Evolutionary conservation across 2,888 invertebrate species (phyloP), one percentile per base, ranked within the genome.

Genomic region (Spisula solida): DNA sequence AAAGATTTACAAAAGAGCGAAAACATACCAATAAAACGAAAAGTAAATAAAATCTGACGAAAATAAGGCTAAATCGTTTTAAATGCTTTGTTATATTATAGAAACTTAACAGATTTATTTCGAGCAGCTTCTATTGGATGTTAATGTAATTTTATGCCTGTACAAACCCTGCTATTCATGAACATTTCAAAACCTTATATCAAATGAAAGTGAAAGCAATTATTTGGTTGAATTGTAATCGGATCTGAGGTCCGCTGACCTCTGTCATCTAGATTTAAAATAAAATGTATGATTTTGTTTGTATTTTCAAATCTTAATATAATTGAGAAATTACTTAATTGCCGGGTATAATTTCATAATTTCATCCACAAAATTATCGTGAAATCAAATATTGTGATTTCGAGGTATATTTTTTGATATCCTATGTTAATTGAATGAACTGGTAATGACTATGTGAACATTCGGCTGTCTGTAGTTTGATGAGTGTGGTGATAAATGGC

Each of bases 1-100:
- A 41, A 48, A 41, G 47, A 70, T 70, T 83, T 82, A 47, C 31
- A 60, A 75, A 75, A 31, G 75, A 75, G 75, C 75, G 75, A 75
- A 75, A 75, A 75, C 75, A 75, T 75, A 75, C 75, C 34, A 34
- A 75, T 75, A 34, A 75, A 75, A 75, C 5, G 75, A 75, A 75
- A 75, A 75, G 75, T 75, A 75, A 75, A 75, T 31, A 75, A 12
- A 31, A 75, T 12, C 34, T 75, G 18, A 75, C 31, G 29, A 34
- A 75, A 75, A 31, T 1, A 66, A 66, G 25, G n/a, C 6, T 66
- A 25, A 66, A 66, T 66, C 60, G 25, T 25, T 25, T 66, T 20
- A 66, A 66, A 25, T n/a, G 60, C 12, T 66, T 25, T 4, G 60
- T 25, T 5, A 66, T 25, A 66, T 66, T 25, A 10, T 25, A 66